Percentiles rank a stretch among this genome's conserved stretches.
Evolutionary conservation across 2,797 vertebrate genomes (phyloP).

Genomic region (Alca torda): DNA sequence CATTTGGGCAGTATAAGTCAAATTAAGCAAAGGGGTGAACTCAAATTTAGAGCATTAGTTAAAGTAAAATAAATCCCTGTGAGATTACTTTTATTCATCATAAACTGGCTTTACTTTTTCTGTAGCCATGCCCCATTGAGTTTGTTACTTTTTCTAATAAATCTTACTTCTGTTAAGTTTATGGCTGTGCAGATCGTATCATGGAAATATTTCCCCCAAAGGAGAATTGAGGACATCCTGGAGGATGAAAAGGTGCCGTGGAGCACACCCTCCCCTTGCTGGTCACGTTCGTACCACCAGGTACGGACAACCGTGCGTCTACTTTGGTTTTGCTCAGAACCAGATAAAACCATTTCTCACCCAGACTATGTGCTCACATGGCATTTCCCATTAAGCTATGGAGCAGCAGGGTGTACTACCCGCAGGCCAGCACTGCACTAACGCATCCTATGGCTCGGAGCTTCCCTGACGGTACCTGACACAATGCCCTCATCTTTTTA

Average conservation of each 20-base stretch:
- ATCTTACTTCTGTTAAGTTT: not conserved
- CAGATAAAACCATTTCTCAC: not conserved
- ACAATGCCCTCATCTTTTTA: not conserved
- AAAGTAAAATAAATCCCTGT: not conserved
- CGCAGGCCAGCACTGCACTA: not conserved
- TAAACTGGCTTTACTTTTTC: not conserved
- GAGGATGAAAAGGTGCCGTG: rapidly evolving
- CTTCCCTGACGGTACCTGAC: not conserved
- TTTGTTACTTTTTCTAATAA: not conserved
- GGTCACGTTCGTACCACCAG: not conserved
- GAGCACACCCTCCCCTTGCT: not conserved
- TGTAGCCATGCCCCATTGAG: not conserved
- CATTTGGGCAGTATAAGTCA: not conserved
- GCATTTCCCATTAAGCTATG: not conserved
- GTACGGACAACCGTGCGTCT: not conserved
- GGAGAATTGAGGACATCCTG: not conserved
- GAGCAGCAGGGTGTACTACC: not conserved
- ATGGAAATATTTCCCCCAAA: not conserved
- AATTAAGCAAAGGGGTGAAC: not conserved
- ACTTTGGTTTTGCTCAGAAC: not conserved
- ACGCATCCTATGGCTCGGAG: not conserved
- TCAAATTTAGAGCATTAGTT: not conserved
- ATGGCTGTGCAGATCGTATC: not conserved
- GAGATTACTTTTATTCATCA: not conserved
- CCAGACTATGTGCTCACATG: not conserved